A percentile compares a stretch with the other conserved stretches of the same genome.
Conservation (phyloP, 2,888 invertebrate species). For the Lasioglossum leucozonium region DNA sequence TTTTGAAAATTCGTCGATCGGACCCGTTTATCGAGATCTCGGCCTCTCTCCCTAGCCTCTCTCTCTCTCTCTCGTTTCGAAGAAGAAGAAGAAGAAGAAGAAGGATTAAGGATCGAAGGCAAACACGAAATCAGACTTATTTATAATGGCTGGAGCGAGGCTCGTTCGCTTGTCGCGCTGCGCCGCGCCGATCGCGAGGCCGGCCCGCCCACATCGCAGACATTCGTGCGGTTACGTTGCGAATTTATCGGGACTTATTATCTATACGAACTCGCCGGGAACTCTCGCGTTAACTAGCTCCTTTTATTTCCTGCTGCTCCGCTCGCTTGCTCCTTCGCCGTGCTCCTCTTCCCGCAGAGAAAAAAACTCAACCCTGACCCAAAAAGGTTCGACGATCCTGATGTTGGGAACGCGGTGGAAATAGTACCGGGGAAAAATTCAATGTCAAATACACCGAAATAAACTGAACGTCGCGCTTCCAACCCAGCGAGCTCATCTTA, state of each 20-base stretch:
- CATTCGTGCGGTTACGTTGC: slow-evolving; percentile 73
- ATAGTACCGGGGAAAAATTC: too few species aligned
- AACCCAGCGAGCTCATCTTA: too few species aligned
- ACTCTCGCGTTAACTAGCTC: slow-evolving; percentile 42
- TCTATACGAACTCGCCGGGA: slow-evolving; percentile 70
- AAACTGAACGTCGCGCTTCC: background rate
- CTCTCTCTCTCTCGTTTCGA: too few species aligned
- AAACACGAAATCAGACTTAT: slow-evolving; percentile 38
- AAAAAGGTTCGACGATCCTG: background rate
- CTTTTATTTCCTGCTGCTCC: slow-evolving; percentile 23
- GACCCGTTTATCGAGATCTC: background rate
- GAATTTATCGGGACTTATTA: slow-evolving; percentile 78
- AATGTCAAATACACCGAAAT: too few species aligned
- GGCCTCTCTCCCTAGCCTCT: background rate
- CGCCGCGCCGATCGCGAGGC: slow-evolving; percentile 7
- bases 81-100: too few species aligned
- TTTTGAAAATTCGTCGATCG: slow-evolving; percentile 40
- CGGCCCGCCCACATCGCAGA: slow-evolving; percentile 75
- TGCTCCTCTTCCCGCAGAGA: slow-evolving; percentile 20
- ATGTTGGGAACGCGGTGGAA: background rate
- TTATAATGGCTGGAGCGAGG: slow-evolving; percentile 24
- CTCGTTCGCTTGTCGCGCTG: background rate
- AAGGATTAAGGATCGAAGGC: slow-evolving; percentile 53
- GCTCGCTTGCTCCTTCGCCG: background rate
- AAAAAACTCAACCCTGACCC: background rate